A percentile compares a stretch with the other conserved stretches of the same genome.
Evolutionary conservation across 2,888 invertebrate species (phyloP).

Genomic region (Zaprionus lineosus): DNA sequence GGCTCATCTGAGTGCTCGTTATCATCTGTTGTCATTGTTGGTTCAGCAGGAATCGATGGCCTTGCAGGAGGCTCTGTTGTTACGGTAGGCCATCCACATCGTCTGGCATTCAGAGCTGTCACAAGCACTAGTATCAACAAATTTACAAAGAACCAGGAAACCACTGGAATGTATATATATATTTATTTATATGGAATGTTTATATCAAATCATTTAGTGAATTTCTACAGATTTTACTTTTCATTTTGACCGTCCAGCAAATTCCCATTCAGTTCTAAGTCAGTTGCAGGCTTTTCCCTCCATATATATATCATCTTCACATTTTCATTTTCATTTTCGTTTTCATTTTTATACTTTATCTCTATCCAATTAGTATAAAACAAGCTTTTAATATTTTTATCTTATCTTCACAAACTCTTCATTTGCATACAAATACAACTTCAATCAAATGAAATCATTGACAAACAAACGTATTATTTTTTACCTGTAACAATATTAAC

Average conservation of each 20-base stretch:
- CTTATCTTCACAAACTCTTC: slow-evolving; percentile 14
- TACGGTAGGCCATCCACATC: slow-evolving; percentile 27
- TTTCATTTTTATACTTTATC: no score
- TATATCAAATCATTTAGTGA: background rate
- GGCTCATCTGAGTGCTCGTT: background rate
- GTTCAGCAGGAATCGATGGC: background rate
- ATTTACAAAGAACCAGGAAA: slow-evolving; percentile 35
- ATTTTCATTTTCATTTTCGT: slow-evolving; percentile 8
- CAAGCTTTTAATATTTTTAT: slow-evolving; percentile 32
- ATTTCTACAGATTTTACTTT: slow-evolving; percentile 43
- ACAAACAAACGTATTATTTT: no score
- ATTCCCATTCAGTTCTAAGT: slow-evolving; percentile 4
- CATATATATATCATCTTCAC: slow-evolving; percentile 47
- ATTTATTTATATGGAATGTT: slow-evolving; percentile 7
- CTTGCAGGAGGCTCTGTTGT: slow-evolving; percentile 1
- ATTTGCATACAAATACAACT: slow-evolving; percentile 33
- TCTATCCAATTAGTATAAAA: slow-evolving; percentile 50
- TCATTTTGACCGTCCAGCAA: slow-evolving; percentile 35
- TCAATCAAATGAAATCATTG: slow-evolving; percentile 31
- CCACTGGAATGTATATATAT: slow-evolving; percentile 38
- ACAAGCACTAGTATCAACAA: slow-evolving; percentile 47
- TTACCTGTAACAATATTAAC: no score
- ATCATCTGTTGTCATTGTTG: slow-evolving; percentile 1
- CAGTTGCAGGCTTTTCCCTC: background rate
- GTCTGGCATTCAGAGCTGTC: slow-evolving; percentile 42